Evolutionary conservation across 2,888 invertebrate species (phyloP).

Genomic region (Diarsia dahlii): DNA sequence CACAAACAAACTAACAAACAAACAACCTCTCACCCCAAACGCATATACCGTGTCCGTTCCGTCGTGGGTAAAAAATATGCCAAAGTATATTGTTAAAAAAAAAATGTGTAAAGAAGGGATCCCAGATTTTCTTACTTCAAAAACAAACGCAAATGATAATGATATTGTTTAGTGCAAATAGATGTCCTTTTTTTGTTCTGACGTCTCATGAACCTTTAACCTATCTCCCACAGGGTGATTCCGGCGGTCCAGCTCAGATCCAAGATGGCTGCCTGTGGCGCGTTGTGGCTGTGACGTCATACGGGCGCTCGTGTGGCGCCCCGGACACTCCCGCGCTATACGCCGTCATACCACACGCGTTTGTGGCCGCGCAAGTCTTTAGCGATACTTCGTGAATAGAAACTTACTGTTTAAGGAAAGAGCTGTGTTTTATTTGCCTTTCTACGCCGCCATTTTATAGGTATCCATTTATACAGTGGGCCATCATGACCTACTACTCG

Average conservation of each 20-base stretch:
- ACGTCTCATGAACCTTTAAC: neutral
- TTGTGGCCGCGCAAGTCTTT: conserved; percentile 71
- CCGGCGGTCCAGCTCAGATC: conserved; percentile 85
- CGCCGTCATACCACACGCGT: conserved; percentile 74
- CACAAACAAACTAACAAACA: too few species aligned
- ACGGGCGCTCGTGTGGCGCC: conserved; percentile 84
- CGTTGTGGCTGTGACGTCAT: conserved; percentile 84
- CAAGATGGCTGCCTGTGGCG: conserved; percentile 86
- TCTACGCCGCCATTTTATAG: neutral
- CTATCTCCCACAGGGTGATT: conserved; percentile 80
- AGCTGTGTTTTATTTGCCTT: conserved; percentile 4
- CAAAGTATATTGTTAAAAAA: too few species aligned
- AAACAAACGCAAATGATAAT: too few species aligned
- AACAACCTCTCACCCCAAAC: too few species aligned
- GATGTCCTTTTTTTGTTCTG: neutral
- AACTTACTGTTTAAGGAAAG: neutral
- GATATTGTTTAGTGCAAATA: too few species aligned
- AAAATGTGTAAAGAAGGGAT: too few species aligned
- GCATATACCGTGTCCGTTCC: too few species aligned
- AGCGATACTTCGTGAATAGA: conserved; percentile 17
- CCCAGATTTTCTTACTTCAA: too few species aligned
- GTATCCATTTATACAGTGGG: neutral
- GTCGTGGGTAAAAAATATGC: too few species aligned
- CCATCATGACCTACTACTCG: neutral
- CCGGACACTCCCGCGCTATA: conserved; percentile 84